phyloP scores from a whole-genome alignment of 2,888 invertebrate genomes.

The Allacma fusca region DNA sequence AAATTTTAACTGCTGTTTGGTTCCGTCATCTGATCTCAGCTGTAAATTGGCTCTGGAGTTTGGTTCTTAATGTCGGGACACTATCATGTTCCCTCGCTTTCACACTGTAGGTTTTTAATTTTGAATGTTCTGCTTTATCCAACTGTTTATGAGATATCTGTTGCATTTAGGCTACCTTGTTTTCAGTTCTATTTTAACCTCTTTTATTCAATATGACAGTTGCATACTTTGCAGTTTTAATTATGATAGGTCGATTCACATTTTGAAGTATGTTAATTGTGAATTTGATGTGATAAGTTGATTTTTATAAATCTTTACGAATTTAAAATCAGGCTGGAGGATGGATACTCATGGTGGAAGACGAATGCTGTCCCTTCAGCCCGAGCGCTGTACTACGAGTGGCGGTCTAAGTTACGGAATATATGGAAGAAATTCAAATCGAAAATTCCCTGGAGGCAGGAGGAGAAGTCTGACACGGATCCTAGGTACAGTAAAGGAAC shows the following conservation, averaged over 20 bases:
- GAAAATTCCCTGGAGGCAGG: constrained; percentile 27
- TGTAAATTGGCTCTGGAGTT: constrained; percentile 58
- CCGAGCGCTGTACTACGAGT: neutral
- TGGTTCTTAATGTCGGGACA: constrained; percentile 57
- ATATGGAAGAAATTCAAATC: constrained; percentile 21
- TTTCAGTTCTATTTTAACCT: too few relatives aligned
- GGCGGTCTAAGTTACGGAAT: neutral
- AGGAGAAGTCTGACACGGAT: constrained; percentile 4
- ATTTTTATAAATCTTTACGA: too few relatives aligned
- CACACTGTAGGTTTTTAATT: constrained; percentile 58
- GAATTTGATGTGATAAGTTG: too few relatives aligned
- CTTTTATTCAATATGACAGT: too few relatives aligned
- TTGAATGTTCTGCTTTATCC: too few relatives aligned
- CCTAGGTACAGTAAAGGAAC: neutral
- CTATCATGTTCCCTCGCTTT: constrained; percentile 57
- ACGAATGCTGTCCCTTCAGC: constrained; percentile 51
- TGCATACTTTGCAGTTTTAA: too few relatives aligned
- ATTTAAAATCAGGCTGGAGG: constrained; percentile 50
- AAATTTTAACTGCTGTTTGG: constrained; percentile 54
- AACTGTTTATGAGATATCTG: too few relatives aligned
- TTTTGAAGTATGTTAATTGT: too few relatives aligned
- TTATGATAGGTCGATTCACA: too few relatives aligned
- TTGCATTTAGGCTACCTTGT: too few relatives aligned
- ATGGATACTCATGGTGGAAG: constrained; percentile 55
- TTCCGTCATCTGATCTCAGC: constrained; percentile 58